Conservation (phyloP, 2,113 vertebrate species). For the Columba livia region DNA sequence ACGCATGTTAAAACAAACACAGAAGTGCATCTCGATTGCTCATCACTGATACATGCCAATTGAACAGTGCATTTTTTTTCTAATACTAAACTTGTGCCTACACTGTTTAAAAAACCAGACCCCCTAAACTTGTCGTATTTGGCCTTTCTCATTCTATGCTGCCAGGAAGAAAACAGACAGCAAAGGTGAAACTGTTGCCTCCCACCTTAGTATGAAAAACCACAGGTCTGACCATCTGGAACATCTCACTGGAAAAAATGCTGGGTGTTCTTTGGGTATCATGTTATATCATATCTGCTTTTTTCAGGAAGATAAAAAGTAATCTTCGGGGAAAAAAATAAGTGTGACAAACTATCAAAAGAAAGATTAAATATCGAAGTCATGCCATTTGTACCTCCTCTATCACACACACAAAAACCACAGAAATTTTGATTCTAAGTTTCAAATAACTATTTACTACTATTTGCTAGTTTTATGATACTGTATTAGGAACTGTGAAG, state of each 20-base stretch:
- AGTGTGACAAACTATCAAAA: not conserved
- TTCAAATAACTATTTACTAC: not conserved
- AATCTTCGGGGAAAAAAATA: not conserved
- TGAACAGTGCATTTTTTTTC: not conserved
- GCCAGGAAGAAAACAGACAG: not conserved
- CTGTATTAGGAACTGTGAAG: not conserved
- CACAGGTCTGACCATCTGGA: not conserved
- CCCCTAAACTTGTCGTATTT: not conserved
- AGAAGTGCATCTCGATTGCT: rapidly evolving
- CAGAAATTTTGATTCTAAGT: not conserved
- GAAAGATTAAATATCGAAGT: not conserved
- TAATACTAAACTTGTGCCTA: not conserved
- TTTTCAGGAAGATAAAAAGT: not conserved
- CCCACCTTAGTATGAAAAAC: not conserved
- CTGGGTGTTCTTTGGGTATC: not conserved
- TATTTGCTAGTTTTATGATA: not conserved
- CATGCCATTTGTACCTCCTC: not conserved
- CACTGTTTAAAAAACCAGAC: not conserved
- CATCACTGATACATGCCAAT: not conserved
- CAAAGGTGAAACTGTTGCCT: not conserved
- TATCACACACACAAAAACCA: rapidly evolving
- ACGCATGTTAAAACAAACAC: not conserved
- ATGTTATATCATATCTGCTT: rapidly evolving
- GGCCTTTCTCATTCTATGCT: not conserved
- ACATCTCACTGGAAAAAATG: not conserved